Base-by-base conservation (phyloP, 2,888 invertebrate species). In the Metopia argyrocephala region DNA sequence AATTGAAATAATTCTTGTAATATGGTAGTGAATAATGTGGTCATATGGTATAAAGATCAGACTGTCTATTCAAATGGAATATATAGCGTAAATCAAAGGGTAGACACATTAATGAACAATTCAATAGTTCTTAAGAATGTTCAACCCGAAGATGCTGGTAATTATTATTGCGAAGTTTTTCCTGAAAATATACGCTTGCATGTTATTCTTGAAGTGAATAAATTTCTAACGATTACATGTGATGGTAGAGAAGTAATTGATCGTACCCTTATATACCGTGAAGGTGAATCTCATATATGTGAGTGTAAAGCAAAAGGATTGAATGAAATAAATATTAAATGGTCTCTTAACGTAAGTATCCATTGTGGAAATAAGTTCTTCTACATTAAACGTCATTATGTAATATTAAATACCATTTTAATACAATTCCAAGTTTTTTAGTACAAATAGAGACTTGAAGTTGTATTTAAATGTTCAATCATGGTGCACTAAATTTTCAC, bases 181-280 rank as follows among this genome's bases (percentile, higher is more conserved):
- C 90, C 90, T 6, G 84, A 89, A 57, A 82, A 75, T 7, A 85
- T 87, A 73, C 82, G 78, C 52, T 85, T 87, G 59, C 85, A 86
- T 23, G 85, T 87, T 9, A 78, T 68, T 38, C 82, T 89, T 66
- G 78, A 76, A 61, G 85, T 90, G 64, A 85, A 85, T 61, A 86
- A 86, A 70, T 82, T 83, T 74, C 84, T 89, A 2, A 85, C 84
- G 59, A 89, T 90, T 81, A 85, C 84, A 62, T 87, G 87, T 78
- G 87, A 88, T 85, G 89, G 85, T 73, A 87, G 86, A 59, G 88
- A 89, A 79, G 86, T 89, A 9, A 87, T 89, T 50, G 87, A 87
- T 82, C 86, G 86, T 4, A 86, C 88, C 79, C 85, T 90, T 78
- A 87, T 87, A 71, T 88, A 87, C 76, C 86, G 85, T 76, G 87